phyloP scores from a whole-genome alignment of 2,797 vertebrate species.

The Falco berigora region DNA sequence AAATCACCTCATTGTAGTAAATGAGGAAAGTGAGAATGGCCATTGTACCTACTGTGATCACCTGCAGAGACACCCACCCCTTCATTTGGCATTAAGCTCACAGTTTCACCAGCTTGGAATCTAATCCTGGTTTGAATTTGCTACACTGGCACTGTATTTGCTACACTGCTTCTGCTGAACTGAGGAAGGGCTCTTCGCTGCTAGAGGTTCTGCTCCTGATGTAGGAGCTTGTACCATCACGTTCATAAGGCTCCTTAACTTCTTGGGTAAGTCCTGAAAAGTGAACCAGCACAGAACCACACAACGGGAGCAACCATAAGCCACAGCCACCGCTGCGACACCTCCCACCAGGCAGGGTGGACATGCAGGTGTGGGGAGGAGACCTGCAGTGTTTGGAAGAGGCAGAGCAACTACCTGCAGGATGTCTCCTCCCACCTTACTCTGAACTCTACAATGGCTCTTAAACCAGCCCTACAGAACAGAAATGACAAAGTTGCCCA shows the following conservation, averaged over 20 bases:
- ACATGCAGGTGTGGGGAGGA: fast-evolving
- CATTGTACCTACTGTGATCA: neutral
- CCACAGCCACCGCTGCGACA: neutral
- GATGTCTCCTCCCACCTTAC: neutral
- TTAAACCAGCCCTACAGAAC: neutral
- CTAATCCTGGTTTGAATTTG: neutral
- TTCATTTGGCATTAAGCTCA: neutral
- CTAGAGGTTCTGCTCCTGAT: neutral
- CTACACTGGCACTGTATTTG: neutral
- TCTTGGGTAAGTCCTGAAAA: neutral
- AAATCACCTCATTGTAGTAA: neutral
- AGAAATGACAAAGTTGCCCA: neutral
- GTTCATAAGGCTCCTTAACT: fast-evolving
- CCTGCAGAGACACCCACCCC: neutral
- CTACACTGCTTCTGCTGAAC: neutral
- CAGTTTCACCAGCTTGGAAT: neutral
- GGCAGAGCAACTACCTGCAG: neutral
- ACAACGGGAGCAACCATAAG: neutral
- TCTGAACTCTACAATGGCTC: neutral
- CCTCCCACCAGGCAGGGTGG: neutral
- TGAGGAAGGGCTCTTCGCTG: neutral
- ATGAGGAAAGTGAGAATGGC: neutral
- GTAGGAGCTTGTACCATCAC: neutral
- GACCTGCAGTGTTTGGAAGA: neutral
- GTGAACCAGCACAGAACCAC: neutral